Conservation (phyloP, 2,888 invertebrate genomes). For the Alloscopus bannaensis region DNA sequence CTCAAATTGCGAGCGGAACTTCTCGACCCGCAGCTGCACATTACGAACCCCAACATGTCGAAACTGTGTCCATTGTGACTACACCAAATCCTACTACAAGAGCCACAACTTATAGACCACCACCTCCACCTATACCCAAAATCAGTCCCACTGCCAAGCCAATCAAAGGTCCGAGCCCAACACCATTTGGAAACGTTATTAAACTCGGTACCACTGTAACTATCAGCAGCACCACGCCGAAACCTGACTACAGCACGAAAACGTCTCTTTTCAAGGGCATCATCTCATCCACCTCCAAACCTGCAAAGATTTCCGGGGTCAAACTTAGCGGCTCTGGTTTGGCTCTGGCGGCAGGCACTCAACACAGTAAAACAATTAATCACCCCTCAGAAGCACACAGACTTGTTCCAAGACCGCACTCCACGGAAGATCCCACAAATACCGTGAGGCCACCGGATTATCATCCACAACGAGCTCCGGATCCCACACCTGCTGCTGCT, state of each 20-base stretch:
- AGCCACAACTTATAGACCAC: constrained; percentile 49
- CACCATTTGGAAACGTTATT: constrained; percentile 58
- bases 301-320: constrained; percentile 34
- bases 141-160: constrained; percentile 55
- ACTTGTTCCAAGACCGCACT: constrained; percentile 26
- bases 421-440: constrained; percentile 57
- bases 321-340: constrained; percentile 35
- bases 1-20: constrained; percentile 52
- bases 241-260: constrained; percentile 58
- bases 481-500: constrained; percentile 33
- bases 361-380: constrained; percentile 10
- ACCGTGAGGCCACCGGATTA: constrained; percentile 57
- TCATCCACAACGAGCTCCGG: constrained; percentile 44
- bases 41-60: constrained; percentile 59
- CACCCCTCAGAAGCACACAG: constrained; percentile 22
- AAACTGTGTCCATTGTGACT: constrained; percentile 59
- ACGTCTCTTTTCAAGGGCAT: constrained; percentile 54
- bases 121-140: constrained; percentile 59
- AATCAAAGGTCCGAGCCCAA: constrained; percentile 59
- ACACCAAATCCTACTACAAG: constrained; percentile 53
- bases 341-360: constrained; percentile 13
- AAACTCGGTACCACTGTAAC: constrained; percentile 58
- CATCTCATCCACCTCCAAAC: constrained; percentile 52
- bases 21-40: constrained; percentile 36
- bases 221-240: constrained; percentile 42